These are phyloP conservation scores for Uropsilus gracilis DNA, from an alignment of 2,113 vertebrate genomes.

Conservation along the genomic window DNA sequence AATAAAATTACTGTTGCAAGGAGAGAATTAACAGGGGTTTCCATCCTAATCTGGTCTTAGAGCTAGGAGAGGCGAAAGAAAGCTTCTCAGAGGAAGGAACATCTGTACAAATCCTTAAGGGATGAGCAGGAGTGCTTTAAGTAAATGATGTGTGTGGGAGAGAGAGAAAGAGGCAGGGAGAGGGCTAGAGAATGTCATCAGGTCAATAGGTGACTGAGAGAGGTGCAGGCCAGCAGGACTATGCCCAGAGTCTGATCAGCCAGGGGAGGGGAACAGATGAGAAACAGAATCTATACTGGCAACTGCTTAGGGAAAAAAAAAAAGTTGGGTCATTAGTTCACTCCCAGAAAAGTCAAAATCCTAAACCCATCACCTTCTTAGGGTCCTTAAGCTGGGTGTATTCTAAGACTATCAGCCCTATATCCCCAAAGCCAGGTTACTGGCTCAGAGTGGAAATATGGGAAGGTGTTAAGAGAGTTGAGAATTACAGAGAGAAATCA, in stretches of 20 bases:
- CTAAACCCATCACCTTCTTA: background rate
- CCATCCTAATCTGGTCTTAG: background rate
- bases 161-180: background rate
- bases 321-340: background rate
- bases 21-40: background rate
- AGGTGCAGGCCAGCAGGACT: background rate
- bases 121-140: conserved; percentile 9
- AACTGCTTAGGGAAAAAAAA: background rate
- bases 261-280: background rate
- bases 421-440: background rate
- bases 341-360: background rate
- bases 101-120: background rate
- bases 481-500: background rate
- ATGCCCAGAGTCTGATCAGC: background rate
- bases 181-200: background rate
- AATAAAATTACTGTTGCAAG: background rate
- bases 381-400: background rate
- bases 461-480: background rate
- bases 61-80: background rate
- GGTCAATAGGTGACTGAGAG: background rate
- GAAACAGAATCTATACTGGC: background rate
- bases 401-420: background rate
- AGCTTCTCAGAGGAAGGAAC: background rate
- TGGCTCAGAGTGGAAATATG: background rate
- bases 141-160: background rate